Evolutionary conservation across 2,888 invertebrate genomes (phyloP).

Genomic region (Tetranychus piercei): DNA sequence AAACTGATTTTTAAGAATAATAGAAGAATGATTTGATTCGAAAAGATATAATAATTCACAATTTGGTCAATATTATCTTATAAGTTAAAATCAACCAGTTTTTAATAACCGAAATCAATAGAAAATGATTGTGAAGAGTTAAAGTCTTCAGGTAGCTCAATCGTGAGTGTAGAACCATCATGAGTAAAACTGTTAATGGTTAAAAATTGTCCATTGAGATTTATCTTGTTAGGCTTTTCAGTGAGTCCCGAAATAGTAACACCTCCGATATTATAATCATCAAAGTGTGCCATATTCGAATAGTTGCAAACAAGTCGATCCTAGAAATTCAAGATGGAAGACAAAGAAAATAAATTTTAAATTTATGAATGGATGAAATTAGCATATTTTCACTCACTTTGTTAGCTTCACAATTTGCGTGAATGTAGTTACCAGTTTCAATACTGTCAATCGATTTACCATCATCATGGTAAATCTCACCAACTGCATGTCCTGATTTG

Average conservation of each 20-base stretch:
- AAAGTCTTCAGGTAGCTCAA: background rate
- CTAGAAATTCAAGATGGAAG: background rate
- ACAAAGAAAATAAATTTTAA: background rate
- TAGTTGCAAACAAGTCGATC: background rate
- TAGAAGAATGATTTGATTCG: too few species aligned
- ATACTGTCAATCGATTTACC: slow-evolving; percentile 4
- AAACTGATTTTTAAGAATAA: too few species aligned
- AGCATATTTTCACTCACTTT: background rate
- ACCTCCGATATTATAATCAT: background rate
- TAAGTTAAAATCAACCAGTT: too few species aligned
- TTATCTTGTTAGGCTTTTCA: background rate
- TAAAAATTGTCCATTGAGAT: background rate
- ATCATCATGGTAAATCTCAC: background rate
- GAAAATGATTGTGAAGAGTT: background rate
- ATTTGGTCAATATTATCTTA: too few species aligned
- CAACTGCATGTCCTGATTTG: background rate
- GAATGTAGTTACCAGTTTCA: background rate
- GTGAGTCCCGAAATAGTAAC: background rate
- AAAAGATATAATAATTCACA: too few species aligned
- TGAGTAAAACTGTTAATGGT: background rate
- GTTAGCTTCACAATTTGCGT: background rate
- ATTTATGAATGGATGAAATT: background rate
- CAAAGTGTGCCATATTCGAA: background rate
- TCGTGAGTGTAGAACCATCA: background rate
- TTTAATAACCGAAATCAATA: background rate